Evolutionary conservation across 2,888 invertebrate species (phyloP).

Genomic region (Chloromyia formosa): DNA sequence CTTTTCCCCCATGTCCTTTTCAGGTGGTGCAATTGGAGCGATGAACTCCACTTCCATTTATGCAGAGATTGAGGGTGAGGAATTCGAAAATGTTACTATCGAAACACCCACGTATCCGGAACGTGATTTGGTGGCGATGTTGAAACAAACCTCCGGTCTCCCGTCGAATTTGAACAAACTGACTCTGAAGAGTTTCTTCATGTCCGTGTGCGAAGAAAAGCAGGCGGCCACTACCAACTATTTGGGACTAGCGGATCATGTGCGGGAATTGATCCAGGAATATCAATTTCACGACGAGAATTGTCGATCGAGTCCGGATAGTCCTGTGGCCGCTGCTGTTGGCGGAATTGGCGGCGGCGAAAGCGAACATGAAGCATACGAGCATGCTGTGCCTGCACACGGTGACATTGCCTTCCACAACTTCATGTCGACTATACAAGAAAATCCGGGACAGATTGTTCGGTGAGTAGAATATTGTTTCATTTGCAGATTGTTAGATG

Average conservation of each 20-base stretch:
- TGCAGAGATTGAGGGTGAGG: conserved; percentile 86
- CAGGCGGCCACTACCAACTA: conserved; percentile 61
- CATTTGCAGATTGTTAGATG: not conserved
- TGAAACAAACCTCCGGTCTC: conserved; percentile 71
- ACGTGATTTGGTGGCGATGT: conserved; percentile 73
- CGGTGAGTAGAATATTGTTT: conserved; percentile 69
- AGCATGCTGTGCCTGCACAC: conserved; percentile 80
- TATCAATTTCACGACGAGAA: conserved; percentile 68
- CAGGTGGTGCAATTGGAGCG: conserved; percentile 68
- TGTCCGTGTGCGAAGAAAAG: conserved; percentile 71
- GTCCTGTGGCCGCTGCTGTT: conserved; percentile 52
- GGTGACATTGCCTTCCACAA: conserved; percentile 85
- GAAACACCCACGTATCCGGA: conserved; percentile 79
- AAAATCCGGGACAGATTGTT: conserved; percentile 83
- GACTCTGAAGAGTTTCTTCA: conserved; percentile 66
- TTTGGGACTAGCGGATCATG: conserved; percentile 66
- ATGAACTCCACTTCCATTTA: conserved; percentile 70
- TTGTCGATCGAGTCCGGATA: conserved; percentile 52
- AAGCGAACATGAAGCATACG: conserved; percentile 74
- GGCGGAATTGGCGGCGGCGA: conserved; percentile 49
- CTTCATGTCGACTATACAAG: conserved; percentile 76
- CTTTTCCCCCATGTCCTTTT: not conserved
- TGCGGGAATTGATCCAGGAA: conserved; percentile 70
- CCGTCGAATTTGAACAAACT: conserved; percentile 63
- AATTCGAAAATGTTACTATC: conserved; percentile 78